Evolutionary conservation across 2,113 vertebrate species (phyloP), one percentile per base, ranked within the genome.

Genomic region (Pelusios castaneus): DNA sequence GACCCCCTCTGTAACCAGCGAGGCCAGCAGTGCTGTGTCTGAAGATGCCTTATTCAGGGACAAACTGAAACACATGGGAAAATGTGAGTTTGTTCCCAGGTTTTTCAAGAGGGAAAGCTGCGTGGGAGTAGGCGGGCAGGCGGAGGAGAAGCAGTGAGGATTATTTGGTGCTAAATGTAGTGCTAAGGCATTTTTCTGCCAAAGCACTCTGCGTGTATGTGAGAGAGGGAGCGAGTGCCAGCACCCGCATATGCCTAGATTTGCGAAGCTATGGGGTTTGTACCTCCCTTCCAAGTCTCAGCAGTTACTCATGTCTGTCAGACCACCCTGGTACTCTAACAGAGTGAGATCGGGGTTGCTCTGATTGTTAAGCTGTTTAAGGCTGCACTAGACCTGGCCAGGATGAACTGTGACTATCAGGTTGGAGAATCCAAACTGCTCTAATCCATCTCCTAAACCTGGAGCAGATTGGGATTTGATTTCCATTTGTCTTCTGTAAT

Each of bases 11-110:
- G 98, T 96, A 78, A 95, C 97, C 22, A 88, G 97, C 31, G 99
- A 99, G 41, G 93, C 98, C 45, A 97, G 97, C 88, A 86, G 98
- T 10, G 90, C 97, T 3, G 98, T 98, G 90, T 99, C 99, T 47
- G 99, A 99, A 76, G 99, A 99, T 83, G 99, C 99, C 96, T 98
- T 99, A 97, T 99, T 99, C 98, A 98, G 99, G 97, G 99, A 99
- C 98, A 99, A 99, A 97, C 96, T 99, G 94, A 99, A 99, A 95
- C 99, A 99, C 98, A 99, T 99, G 99, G 99, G 99, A 4, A 99
- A 99, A 98, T 99, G 99, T 99, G 98, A 99, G 99, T 98, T 0
- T 3, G 0, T 17, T 78, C 8, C 55, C 12, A 67, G 83, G 63
- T 19, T 78, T 41, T 0, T 0, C 2, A 41, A 63, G 79, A 0